Evolutionary conservation across 2,113 vertebrate genomes (phyloP).

Genomic region (Callipepla californica): DNA sequence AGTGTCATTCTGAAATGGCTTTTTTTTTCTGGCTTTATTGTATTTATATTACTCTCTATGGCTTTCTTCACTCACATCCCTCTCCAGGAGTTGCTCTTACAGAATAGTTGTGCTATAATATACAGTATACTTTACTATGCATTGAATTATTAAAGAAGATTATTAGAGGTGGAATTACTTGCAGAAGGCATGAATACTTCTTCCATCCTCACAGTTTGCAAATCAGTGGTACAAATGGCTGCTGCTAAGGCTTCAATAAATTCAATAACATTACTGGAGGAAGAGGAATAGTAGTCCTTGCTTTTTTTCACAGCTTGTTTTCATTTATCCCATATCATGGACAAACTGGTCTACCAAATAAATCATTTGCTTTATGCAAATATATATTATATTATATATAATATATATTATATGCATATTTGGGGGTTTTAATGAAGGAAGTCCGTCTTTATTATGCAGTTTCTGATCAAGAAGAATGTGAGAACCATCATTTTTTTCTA

Average conservation of each 20-base stretch:
- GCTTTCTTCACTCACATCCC: background rate
- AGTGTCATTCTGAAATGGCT: background rate
- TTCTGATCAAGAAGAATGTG: background rate
- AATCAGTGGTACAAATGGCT: background rate
- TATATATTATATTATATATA: no score
- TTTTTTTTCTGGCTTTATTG: no score
- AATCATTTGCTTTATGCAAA: background rate
- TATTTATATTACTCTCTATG: no score
- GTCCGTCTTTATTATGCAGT: background rate
- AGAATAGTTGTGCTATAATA: background rate
- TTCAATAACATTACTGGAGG: background rate
- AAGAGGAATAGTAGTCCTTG: background rate
- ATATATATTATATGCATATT: background rate
- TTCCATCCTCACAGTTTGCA: background rate
- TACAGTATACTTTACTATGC: background rate
- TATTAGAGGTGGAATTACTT: background rate
- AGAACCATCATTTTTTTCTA: background rate
- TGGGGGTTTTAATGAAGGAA: background rate
- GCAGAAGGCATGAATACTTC: background rate
- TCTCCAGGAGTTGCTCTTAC: background rate
- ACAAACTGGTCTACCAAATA: background rate
- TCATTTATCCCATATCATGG: background rate
- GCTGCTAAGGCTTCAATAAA: background rate
- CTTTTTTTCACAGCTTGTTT: background rate
- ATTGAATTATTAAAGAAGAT: background rate